These are phyloP conservation scores for Chrysaora quinquecirrha DNA, from an alignment of 30 jellyfish, hydroid and myxozoan genomes.

Conservation along the genomic window DNA sequence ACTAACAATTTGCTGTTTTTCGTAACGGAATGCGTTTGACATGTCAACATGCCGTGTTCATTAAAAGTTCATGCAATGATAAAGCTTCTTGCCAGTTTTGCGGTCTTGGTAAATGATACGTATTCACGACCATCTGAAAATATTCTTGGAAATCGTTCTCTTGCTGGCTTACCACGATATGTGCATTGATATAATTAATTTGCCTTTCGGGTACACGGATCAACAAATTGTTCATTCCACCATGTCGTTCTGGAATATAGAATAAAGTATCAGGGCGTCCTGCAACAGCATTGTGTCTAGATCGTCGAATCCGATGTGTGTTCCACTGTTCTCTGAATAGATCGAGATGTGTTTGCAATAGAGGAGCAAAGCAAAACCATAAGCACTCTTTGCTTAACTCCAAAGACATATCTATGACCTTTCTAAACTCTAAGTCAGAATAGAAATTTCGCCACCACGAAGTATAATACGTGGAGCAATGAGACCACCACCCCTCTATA, in stretches of 20 bases:
- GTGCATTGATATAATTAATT: not conserved
- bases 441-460: constrained; percentile 26
- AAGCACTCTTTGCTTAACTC: constrained; percentile 9
- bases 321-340: not conserved
- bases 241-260: constrained; percentile 7
- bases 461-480: not conserved
- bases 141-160: not conserved
- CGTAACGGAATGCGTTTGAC: no score
- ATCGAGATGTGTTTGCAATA: not conserved
- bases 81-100: constrained; percentile 3
- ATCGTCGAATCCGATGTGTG: constrained; percentile 17
- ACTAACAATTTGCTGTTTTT: no score
- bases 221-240: not conserved
- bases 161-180: not conserved
- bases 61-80: not conserved
- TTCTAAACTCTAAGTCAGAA: not conserved
- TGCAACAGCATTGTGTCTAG: not conserved
- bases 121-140: not conserved
- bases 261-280: constrained; percentile 14
- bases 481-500: constrained; percentile 35
- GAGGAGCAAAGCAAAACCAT: constrained; percentile 8
- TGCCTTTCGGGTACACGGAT: not conserved
- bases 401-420: not conserved
- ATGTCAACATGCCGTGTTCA: no score
- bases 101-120: not conserved